Base-by-base conservation (phyloP, 2,888 invertebrate genomes). In the Glaucopsyche alexis region DNA sequence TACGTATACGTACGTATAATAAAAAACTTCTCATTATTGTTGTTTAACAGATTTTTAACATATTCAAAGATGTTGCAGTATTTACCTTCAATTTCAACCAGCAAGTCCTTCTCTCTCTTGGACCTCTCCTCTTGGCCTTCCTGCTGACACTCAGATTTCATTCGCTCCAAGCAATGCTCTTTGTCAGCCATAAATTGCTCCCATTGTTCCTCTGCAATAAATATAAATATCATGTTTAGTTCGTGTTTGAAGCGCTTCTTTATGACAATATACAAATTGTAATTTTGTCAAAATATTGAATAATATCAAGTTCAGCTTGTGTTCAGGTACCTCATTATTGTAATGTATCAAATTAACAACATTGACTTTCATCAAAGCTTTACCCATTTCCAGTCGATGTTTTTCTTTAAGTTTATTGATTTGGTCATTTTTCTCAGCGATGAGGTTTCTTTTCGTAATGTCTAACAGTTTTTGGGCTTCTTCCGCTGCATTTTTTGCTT, bases 161-260 rank as follows among this genome's bases (percentile, higher is more conserved):
- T 93, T 66, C 94, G 84, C 73, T 93, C 86, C 13, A 95, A 88
- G 64, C 95, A 95, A 78, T 88, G 94, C 81, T 94, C 94, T 81
- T 95, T 95, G 83, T 95, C 95, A 71, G 89, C 86, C 84, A 94
- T 94, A 77, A 95, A 93, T 78, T 94, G 94, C 75, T 94, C 94
- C 95, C 95, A 95, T 84, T 95, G 95, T 6, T 94, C 91, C 78
- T 95, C 95, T 95, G 85, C 55, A 67, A 66, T 29, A 29, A n/a
- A 16, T 29, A 29, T 29, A 29, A 29, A 29, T 29, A 29, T 29
- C 29, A 29, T 29, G 29, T 29, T 29, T 29, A 29, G 1, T 29
- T 29, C 29, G 29, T 29, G 29, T 4, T 29, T 4, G 29, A 29
- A 29, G 29, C 29, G 29, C 4, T 29, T 29, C 29, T 29, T 29